Conservation (phyloP, 2,797 vertebrate genomes). For the Sebastes diaconus region DNA sequence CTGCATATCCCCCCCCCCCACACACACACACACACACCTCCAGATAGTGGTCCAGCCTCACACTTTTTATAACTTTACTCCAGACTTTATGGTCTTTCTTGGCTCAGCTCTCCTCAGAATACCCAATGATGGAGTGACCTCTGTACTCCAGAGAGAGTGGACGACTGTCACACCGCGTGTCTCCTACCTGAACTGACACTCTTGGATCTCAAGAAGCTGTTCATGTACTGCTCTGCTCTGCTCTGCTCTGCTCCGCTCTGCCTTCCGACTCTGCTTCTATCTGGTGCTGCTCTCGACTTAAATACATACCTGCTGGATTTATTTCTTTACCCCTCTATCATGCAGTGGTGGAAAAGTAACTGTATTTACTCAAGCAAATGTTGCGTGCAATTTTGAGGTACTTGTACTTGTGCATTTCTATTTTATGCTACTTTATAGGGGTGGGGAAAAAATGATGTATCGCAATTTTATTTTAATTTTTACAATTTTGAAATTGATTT, state of each 20-base stretch:
- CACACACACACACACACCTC: not conserved
- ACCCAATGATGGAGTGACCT: conserved; percentile 38
- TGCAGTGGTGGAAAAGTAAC: not conserved
- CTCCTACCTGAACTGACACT: conserved; percentile 4
- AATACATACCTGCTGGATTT: not conserved
- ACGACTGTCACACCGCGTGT: conserved; percentile 10
- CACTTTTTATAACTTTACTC: not conserved
- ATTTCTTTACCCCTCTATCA: not conserved
- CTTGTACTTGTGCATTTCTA: not conserved
- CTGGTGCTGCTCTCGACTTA: not conserved
- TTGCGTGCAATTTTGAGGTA: not conserved
- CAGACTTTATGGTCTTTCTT: not conserved
- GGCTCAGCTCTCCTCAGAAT: conserved; percentile 17
- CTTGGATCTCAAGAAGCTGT: conserved; percentile 13
- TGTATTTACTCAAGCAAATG: not conserved
- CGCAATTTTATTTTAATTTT: too few relatives aligned
- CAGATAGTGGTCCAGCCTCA: not conserved
- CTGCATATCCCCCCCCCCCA: not conserved
- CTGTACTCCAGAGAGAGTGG: not conserved
- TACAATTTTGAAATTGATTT: fast-evolving
- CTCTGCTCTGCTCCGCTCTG: not conserved
- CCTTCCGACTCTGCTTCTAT: not conserved
- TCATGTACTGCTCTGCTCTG: not conserved
- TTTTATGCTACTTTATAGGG: not conserved
- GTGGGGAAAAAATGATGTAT: not conserved